Base-by-base conservation (phyloP, 2,797 vertebrate genomes). In the Cryptoblepharus egeriae region DNA sequence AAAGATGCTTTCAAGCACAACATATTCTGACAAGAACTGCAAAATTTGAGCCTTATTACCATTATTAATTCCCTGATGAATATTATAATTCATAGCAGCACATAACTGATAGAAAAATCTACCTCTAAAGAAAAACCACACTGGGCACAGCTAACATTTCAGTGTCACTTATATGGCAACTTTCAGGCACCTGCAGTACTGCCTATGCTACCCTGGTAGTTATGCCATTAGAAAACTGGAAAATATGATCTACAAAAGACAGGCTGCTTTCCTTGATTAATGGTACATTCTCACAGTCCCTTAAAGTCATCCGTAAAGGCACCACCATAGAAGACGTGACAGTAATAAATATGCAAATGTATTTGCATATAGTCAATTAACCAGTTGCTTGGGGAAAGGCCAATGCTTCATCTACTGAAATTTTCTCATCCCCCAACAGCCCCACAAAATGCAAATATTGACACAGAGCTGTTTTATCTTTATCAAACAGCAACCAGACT, bases 391-490 rank as follows among this genome's bases (percentile, higher is more conserved):
- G 49, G 45, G 26, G 57, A 32, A 76, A 72, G 69, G 67, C 49
- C 35, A 5, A 3, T 64, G 58, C 20, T 77, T 39, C 55, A 74
- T 37, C 35, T 74, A 60, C 63, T 32, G 60, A 60, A 74, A 37
- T 22, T 18, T 10, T 67, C 57, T 26, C 22, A 61, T 45, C 6
- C 49, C 35, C 22, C 30, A 2, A 75, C 26, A 35, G 11, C 24
- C n/a, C n/a, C 3, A 20, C 63, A 68, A 60, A 78, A 64, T 55
- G 35, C 60, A 73, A 77, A 65, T 78, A 13, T 77, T 72, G 35
- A 24, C 16, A 67, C 15, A 32, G 5, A 32, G 8, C 10, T 73
- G 2, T 16, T 12, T 79, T 60, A 49, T 35, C 63, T 60, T 67
- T n/a, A 32, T 73, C 16, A 5, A 49, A 73, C 69, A 60, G 6